Evolutionary conservation across 2,888 invertebrate genomes (phyloP), one percentile per base, ranked within the genome.

Genomic region (Phaonia tiefii): DNA sequence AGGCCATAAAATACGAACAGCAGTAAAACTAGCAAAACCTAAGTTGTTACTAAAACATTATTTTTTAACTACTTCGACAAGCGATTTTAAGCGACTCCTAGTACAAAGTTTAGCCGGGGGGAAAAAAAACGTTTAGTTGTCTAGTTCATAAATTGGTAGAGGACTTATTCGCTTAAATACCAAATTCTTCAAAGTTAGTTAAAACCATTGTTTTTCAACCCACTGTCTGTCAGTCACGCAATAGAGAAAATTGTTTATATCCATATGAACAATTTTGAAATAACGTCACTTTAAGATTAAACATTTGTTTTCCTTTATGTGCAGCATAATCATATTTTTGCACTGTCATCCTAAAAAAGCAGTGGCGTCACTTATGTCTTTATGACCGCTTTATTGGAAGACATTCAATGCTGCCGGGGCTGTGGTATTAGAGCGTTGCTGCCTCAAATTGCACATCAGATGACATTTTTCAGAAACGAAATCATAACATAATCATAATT

Each of bases 401-500:
- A 26, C 63, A 42, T 49, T 42, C 13, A 56, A 39, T 70, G 70
- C 66, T 39, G 72, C 69, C 54, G 72, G 54, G 22, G 73, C 46
- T 63, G 20, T 11, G 54, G 15, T 73, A 56, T 31, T 76, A n/a
- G 44, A 67, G 63, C 56, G 26, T 69, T 56, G 58, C 66, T 51
- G 67, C 37, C 49, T 51, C 26, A 46, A 49, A 51, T 67, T 65
- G 56, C 79, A 73, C 44, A 56, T 75, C 69, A 73, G 20, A 69
- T 78, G 75, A 74, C 75, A 74, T 71, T 74, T 82, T 73, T 76
- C 70, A 72, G 11, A 51, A 73, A 60, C 26, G 84, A 85, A 86
- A 86, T 85, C 87, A 88, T 86, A 87, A 87, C 89, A 87, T 87
- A 88, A 87, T 89, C 87, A 89, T 88, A 89, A 89, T 88, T 88